phyloP scores from a whole-genome alignment of 2,113 vertebrate genomes.

The Gorsachius goisagi region DNA sequence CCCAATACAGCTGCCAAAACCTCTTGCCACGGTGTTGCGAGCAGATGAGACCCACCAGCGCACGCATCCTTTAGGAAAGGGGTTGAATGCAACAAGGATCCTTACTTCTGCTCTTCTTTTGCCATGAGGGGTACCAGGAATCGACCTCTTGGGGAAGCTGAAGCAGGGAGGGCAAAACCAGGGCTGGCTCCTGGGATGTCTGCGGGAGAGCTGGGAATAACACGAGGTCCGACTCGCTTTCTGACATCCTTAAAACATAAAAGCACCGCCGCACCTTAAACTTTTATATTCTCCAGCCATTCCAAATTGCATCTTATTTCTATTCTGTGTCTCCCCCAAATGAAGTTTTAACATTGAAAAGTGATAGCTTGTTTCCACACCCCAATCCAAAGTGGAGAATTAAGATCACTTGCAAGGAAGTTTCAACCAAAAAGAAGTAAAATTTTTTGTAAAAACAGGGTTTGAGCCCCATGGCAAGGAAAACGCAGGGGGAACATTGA shows the following conservation, averaged over 20 bases:
- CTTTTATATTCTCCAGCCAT: neutral
- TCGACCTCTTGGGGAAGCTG: accelerated
- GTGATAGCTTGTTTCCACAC: neutral
- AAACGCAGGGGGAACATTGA: neutral
- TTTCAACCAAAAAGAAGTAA: neutral
- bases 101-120: neutral
- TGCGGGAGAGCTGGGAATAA: neutral
- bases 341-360: neutral
- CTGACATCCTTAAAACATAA: neutral
- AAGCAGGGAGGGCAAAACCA: neutral
- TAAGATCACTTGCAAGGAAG: neutral
- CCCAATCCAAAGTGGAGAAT: neutral
- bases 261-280: accelerated
- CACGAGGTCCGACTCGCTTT: neutral
- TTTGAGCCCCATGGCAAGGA: neutral
- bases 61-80: accelerated
- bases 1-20: neutral
- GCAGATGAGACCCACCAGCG: neutral
- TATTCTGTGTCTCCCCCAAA: neutral
- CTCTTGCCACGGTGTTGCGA: accelerated
- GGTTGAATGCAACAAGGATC: neutral
- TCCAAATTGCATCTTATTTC: neutral
- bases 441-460: neutral
- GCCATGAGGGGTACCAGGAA: neutral
- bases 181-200: accelerated